These are phyloP conservation scores for Pipistrellus pygmaeus DNA, from an alignment of 2,797 vertebrate genomes.

Conservation along the genomic window DNA sequence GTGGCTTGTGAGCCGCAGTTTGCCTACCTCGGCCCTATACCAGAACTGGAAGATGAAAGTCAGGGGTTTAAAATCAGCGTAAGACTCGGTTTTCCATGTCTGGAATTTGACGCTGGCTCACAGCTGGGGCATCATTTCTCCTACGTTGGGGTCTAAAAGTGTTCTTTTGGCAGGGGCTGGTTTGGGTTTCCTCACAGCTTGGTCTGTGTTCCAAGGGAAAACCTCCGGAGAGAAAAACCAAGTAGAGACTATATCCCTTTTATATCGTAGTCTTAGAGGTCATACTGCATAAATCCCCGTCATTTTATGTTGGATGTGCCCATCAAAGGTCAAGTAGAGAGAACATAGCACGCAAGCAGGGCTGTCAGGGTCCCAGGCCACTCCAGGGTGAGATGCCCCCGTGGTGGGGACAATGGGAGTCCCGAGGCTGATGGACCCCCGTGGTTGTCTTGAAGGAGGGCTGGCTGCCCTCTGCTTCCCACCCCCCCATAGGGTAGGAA, in stretches of 20 bases:
- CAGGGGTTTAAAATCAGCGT: not conserved
- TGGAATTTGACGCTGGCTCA: not conserved
- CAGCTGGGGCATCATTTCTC: not conserved
- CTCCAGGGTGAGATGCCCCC: too few species aligned
- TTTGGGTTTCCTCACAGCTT: not conserved
- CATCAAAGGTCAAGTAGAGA: not conserved
- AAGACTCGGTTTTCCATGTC: not conserved
- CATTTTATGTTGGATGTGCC: not conserved
- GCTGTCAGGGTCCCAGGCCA: too few species aligned
- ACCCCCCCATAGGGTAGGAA: accelerated
- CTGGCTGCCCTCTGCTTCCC: too few species aligned
- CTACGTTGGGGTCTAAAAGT: not conserved
- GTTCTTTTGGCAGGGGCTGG: not conserved
- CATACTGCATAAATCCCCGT: not conserved
- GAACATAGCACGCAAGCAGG: not conserved
- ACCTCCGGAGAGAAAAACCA: not conserved
- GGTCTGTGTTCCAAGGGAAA: not conserved
- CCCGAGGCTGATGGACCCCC: too few species aligned
- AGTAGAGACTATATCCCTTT: not conserved
- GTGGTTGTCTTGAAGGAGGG: too few species aligned
- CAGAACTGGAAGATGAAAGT: not conserved
- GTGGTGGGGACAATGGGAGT: too few species aligned
- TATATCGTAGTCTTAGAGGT: not conserved
- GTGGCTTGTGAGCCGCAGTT: too few species aligned
- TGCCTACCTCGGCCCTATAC: too few species aligned